phyloP scores from a whole-genome alignment of 2,113 vertebrate genomes.

The Gadus macrocephalus region DNA sequence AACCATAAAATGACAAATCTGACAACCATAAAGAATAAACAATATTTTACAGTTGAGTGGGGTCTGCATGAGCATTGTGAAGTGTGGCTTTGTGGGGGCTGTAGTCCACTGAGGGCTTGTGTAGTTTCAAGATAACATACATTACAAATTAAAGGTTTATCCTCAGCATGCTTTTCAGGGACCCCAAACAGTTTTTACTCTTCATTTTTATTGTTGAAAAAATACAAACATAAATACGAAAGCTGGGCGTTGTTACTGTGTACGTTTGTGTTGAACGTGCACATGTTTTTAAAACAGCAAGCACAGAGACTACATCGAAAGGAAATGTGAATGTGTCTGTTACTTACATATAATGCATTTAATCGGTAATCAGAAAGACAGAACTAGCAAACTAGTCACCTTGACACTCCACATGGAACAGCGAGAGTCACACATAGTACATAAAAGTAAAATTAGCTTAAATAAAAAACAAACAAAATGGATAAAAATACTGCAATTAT shows the following conservation, averaged over 20 bases:
- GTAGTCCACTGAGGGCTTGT: too few relatives aligned
- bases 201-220: neutral
- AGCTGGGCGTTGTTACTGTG: neutral
- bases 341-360: neutral
- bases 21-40: too few relatives aligned
- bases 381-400: neutral
- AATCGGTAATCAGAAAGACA: neutral
- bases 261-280: neutral
- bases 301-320: neutral
- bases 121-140: too few relatives aligned
- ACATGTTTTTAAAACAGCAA: neutral
- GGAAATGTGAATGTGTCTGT: neutral
- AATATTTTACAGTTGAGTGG: too few relatives aligned
- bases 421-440: neutral
- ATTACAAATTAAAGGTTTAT: too few relatives aligned
- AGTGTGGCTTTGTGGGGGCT: too few relatives aligned
- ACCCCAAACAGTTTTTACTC: neutral
- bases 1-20: too few relatives aligned
- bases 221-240: conserved; percentile 4
- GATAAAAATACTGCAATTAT: conserved; percentile 1
- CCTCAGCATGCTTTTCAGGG: too few relatives aligned
- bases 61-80: too few relatives aligned
- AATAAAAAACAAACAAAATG: neutral
- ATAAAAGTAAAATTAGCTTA: neutral
- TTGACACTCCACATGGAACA: neutral